These are phyloP conservation scores for Cebus imitator DNA, from an alignment of 2,113 vertebrate genomes.

Conservation along the genomic window DNA sequence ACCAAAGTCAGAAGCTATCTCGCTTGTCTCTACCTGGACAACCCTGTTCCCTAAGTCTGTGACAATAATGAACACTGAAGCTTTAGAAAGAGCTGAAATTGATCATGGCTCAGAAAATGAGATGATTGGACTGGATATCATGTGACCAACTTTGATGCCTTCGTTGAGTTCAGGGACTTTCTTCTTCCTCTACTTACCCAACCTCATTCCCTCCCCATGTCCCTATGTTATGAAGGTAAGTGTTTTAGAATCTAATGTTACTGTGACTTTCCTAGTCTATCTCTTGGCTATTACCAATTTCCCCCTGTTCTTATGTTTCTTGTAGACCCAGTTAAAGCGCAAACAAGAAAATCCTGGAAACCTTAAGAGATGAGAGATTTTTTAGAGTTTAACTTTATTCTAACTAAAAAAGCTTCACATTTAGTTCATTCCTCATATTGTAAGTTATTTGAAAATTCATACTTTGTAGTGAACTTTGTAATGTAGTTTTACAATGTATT, in stretches of 20 bases:
- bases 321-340: neutral
- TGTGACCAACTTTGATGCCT: neutral
- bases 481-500: neutral
- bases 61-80: rapidly evolving
- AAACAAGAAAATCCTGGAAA: neutral
- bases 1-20: neutral
- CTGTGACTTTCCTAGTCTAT: neutral
- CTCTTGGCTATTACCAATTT: neutral
- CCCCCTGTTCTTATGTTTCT: neutral
- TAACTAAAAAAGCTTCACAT: neutral
- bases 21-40: neutral
- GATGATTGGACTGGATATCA: no score
- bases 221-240: neutral
- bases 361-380: neutral
- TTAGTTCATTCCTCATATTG: neutral
- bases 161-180: neutral
- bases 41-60: neutral
- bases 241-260: neutral
- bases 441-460: neutral
- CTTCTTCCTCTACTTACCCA: rapidly evolving
- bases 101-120: neutral
- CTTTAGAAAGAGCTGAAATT: neutral
- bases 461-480: neutral
- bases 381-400: neutral
- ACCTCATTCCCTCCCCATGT: no score